Evolutionary conservation across 2,888 invertebrate species (phyloP).

Genomic region (Sicus ferrugineus): DNA sequence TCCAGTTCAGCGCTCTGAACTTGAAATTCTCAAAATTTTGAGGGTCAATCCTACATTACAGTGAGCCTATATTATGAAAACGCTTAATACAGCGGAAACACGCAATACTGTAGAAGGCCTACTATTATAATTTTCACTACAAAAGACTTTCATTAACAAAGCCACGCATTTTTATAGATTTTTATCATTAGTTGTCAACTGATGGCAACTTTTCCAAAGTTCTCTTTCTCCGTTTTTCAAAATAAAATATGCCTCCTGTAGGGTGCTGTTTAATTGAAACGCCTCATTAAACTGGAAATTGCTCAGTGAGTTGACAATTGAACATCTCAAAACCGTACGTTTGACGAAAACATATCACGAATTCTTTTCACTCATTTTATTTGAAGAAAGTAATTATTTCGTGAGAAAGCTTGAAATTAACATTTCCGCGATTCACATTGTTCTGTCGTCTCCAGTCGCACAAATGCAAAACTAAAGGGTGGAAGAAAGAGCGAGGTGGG

Average conservation of each 20-base stretch:
- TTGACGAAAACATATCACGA: neutral
- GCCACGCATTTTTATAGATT: too few species aligned
- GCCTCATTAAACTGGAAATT: slow-evolving; percentile 26
- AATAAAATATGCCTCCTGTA: neutral
- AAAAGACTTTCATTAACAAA: too few species aligned
- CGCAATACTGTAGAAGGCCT: too few species aligned
- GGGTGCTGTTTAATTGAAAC: slow-evolving; percentile 12
- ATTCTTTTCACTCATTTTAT: neutral
- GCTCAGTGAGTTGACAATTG: slow-evolving; percentile 22
- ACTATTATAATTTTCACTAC: too few species aligned
- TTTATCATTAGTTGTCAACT: too few species aligned
- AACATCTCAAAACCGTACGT: slow-evolving; percentile 3
- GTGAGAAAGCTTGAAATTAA: slow-evolving; percentile 8
- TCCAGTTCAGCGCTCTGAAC: too few species aligned
- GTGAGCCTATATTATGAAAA: too few species aligned
- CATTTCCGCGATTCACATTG: slow-evolving; percentile 10
- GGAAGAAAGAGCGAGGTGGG: neutral
- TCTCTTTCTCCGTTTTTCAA: too few species aligned
- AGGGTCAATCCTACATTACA: too few species aligned
- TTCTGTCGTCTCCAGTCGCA: neutral
- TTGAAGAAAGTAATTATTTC: neutral
- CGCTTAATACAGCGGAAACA: too few species aligned
- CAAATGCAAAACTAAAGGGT: neutral
- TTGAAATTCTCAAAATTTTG: too few species aligned
- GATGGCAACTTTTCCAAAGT: too few species aligned